A percentile compares a stretch with the other conserved stretches of the same genome.
These are phyloP conservation scores for Nymphalis urticae DNA, from an alignment of 2,888 invertebrate genomes.

Conservation along the genomic window DNA sequence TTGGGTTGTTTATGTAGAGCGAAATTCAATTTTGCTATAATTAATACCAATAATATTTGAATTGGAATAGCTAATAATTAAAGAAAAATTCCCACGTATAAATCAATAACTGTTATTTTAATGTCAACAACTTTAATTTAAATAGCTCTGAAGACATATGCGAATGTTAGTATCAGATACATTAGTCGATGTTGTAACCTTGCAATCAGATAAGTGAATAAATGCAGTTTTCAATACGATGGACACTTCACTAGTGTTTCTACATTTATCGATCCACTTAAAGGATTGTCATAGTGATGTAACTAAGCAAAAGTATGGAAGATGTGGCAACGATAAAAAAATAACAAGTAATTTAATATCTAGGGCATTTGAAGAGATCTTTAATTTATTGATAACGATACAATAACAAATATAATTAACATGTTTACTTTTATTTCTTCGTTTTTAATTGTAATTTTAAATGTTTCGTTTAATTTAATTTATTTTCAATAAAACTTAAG, in stretches of 20 bases:
- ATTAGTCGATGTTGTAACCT: conserved; percentile 34
- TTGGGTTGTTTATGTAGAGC: conserved; percentile 18
- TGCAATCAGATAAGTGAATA: conserved; percentile 57
- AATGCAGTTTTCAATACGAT: conserved; percentile 48
- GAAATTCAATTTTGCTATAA: conserved; percentile 3
- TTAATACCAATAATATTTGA: background rate
- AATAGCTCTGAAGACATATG: conserved; percentile 11
- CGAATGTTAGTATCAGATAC: conserved; percentile 19
- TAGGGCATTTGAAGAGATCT: conserved; percentile 13
- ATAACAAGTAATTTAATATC: conserved; percentile 17
- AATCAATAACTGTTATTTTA: conserved; percentile 4
- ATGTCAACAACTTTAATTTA: conserved; percentile 7
- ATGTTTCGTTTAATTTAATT: no score
- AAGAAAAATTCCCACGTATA: background rate
- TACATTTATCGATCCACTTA: conserved; percentile 47
- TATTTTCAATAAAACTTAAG: no score
- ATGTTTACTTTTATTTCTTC: no score
- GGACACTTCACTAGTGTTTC: conserved; percentile 42
- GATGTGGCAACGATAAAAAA: conserved; percentile 23
- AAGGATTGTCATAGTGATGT: conserved; percentile 39
- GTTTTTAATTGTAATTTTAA: no score
- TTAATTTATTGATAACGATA: background rate
- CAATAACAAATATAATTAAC: background rate
- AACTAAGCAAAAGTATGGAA: conserved; percentile 33
- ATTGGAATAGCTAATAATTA: conserved; percentile 1